Base-by-base conservation (phyloP, 92 coral and sea anemone genomes). In the Parazoanthus atlanticus region DNA sequence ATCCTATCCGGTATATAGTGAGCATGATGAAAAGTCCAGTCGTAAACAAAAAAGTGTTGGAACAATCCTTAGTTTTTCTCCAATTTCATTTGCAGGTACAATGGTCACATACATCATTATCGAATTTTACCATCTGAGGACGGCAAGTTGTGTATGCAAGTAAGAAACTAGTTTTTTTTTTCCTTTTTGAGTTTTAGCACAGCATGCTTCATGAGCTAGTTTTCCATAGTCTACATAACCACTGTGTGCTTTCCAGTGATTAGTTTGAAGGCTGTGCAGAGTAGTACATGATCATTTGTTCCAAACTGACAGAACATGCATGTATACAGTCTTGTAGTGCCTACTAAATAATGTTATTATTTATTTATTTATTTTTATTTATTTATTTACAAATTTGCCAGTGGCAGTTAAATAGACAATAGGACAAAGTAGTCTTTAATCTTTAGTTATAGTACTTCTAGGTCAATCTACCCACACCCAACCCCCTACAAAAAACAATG, bases 71-170 rank as follows among this genome's bases (percentile, higher is more conserved):
- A 10, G 21, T n/a, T 10, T 31, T 21, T 69, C 36, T 66, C 19
- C 8, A 3, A 23, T 19, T 75, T 49, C 74, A 78, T 91, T 43
- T 56, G 32, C 86, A 96, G 98, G 89, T 91, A 46, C 56, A 93
- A 95, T 25, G 93, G 94, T 5, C 94, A 91, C 79, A 94, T 96
- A 71, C 99, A 96, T 79, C 98, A 93, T 61, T 96, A 91, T 82
- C 93, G 99, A 76, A 95, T 96, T 77, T 89, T 95, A 46, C 85
- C 91, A 52, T 34, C 86, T 47, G 94, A 89, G 30, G 92, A 93
- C 89, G 96, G 96, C 54, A 85, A 92, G 80, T 88, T 92, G 56
- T 89, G 82, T 54, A 94, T 96, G 94, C 94, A 96, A 95, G 99
- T 96, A 73, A 52, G 47, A 43, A 43, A 43, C 47, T 43, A 2